Evolutionary conservation across 2,797 vertebrate genomes (phyloP).

Genomic region (Mareca penelope): DNA sequence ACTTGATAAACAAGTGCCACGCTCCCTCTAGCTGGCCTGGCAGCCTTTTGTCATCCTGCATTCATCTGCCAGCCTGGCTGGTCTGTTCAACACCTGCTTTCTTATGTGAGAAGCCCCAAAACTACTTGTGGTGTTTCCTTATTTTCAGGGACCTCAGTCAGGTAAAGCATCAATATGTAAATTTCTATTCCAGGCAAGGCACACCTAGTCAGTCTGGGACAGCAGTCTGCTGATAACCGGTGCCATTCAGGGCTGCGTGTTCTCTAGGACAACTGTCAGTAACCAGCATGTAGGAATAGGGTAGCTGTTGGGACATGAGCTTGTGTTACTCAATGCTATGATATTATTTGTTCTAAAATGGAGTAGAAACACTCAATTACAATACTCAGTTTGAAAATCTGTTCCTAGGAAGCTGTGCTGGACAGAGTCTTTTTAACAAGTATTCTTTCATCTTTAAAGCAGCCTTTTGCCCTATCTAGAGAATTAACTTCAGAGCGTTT

Average conservation of each 20-base stretch:
- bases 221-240: not conserved
- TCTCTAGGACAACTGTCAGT: not conserved
- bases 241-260: not conserved
- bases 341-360: not conserved
- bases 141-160: not conserved
- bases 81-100: constrained; percentile 9
- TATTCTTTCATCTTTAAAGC: not conserved
- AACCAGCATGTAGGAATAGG: not conserved
- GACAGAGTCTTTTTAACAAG: not conserved
- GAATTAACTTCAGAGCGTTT: not conserved
- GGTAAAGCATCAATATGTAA: not conserved
- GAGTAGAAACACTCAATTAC: not conserved
- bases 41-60: constrained; percentile 21
- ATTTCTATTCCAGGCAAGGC: not conserved
- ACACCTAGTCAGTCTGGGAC: not conserved
- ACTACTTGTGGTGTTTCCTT: not conserved
- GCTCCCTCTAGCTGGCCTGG: constrained; percentile 43
- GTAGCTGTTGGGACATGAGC: not conserved
- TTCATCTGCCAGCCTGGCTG: constrained; percentile 12
- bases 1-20: not conserved
- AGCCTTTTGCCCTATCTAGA: rapidly evolving
- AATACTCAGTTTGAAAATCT: rapidly evolving
- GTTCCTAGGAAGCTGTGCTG: rapidly evolving
- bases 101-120: constrained; percentile 52
- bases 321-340: not conserved